A percentile compares a stretch with the other conserved stretches of the same genome.
Conservation (phyloP, 2,888 invertebrate genomes). For the Noctua comes region DNA sequence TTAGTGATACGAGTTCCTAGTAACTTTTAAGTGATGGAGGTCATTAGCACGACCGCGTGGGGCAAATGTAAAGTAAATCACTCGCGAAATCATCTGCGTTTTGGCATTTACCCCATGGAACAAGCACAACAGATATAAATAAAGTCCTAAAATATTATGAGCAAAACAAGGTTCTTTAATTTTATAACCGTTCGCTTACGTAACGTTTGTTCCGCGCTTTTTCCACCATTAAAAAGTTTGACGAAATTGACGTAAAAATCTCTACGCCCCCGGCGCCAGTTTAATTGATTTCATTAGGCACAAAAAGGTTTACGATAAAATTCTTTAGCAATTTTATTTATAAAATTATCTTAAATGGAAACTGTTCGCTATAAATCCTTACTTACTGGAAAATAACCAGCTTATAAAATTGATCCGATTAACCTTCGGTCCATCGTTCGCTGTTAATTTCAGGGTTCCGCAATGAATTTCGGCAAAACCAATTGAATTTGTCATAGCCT, state of each 20-base stretch:
- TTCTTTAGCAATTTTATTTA: conserved; percentile 2
- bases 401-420: conserved; percentile 18
- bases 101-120: background rate
- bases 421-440: background rate
- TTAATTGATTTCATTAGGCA: conserved; percentile 27
- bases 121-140: background rate
- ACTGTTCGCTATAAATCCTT: background rate
- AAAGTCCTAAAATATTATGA: too few species aligned
- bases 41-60: background rate
- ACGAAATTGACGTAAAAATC: background rate
- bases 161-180: background rate
- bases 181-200: background rate
- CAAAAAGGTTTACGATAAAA: conserved; percentile 8
- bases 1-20: background rate
- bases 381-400: conserved; percentile 1
- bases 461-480: conserved; percentile 1
- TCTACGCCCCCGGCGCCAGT: background rate
- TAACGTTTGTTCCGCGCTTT: background rate
- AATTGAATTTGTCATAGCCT: background rate
- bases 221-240: conserved; percentile 8
- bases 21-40: background rate
- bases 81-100: too few species aligned
- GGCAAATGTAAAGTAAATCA: background rate
- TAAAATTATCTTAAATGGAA: background rate
- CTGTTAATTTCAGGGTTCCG: background rate